These are phyloP conservation scores for Anarsia innoxiella DNA, from an alignment of 2,888 invertebrate species.

Conservation along the genomic window DNA sequence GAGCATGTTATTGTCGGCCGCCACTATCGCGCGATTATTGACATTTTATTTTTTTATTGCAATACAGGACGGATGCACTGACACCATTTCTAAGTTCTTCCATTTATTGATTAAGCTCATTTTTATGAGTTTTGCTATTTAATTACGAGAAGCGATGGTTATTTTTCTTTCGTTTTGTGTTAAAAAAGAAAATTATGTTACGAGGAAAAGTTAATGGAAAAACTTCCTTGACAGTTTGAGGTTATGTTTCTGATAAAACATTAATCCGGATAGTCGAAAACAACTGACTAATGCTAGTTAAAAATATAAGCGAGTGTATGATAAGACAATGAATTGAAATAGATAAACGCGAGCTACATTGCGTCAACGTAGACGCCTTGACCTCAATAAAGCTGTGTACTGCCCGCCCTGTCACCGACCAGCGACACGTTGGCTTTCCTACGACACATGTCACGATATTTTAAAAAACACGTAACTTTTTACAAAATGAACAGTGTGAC, in stretches of 20 bases:
- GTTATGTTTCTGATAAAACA: no score
- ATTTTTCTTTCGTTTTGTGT: no score
- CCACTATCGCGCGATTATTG: not conserved
- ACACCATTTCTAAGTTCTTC: constrained; percentile 7
- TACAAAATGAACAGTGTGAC: no score
- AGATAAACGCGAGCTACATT: constrained; percentile 41
- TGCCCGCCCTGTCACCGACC: constrained; percentile 22
- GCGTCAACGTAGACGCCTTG: constrained; percentile 59
- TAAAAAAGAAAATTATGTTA: no score
- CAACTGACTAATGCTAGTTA: constrained; percentile 16
- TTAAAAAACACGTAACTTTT: no score
- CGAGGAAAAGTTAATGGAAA: no score
- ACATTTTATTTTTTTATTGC: constrained; percentile 5
- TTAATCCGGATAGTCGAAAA: constrained; percentile 15
- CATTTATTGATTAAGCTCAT: not conserved
- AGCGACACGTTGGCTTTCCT: constrained; percentile 25
- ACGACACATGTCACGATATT: constrained; percentile 22
- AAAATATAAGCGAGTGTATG: constrained; percentile 27
- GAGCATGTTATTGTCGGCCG: constrained; percentile 7
- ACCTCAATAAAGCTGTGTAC: constrained; percentile 41
- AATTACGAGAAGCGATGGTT: no score
- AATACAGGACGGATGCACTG: constrained; percentile 7
- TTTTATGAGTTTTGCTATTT: no score
- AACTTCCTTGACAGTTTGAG: no score
- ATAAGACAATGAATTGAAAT: constrained; percentile 35